Base-by-base conservation (phyloP, 2,888 invertebrate genomes). In the Dinocampus coccinellae region DNA sequence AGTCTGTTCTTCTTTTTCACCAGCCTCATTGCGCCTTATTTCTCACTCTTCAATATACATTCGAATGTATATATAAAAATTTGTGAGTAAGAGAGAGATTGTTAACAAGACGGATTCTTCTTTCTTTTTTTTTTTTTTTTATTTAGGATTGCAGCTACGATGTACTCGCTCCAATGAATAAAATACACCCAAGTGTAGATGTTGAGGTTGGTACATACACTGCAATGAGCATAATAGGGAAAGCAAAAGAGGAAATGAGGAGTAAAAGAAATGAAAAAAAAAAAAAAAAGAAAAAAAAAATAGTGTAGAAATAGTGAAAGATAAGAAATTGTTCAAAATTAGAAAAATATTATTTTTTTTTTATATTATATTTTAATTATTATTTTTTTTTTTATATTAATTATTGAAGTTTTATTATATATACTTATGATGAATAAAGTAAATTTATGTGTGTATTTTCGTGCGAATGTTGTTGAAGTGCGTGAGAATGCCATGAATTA, bases 101-200 rank as follows among this genome's bases (percentile, higher is more conserved):
- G 47, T 26, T 52, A 60, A n/a, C 10, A 16, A n/a, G 55, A 29
- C 2, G 9, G 63, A 24, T 52, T 70, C 64, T 69, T 64, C 47
- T 57, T 62, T 55, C 66, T n/a, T n/a, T n/a, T n/a, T n/a, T n/a
- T n/a, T n/a, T n/a, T n/a, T n/a, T n/a, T n/a, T n/a, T n/a, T n/a
- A n/a, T n/a, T n/a, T n/a, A 72, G 62, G 42, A 53, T 36, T 67
- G 62, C 71, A 67, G 36, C 39, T 61, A 68, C 47, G 57, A 69
- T 73, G 79, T 76, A 78, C 75, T 75, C 80, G 78, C 74, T 77
- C 77, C 76, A 77, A 81, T 81, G 76, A 79, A 79, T 80, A 78
- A 82, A 82, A 82, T 36, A 60, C 20, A 60, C 36, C 36, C 34
- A 29, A 34, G 58, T 67, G 36, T 58, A 58, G 39, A 57, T 58